Percentiles rank a stretch among this genome's conserved stretches.
Conservation (phyloP, 2,113 vertebrate species). For the Coreoperca whiteheadi region DNA sequence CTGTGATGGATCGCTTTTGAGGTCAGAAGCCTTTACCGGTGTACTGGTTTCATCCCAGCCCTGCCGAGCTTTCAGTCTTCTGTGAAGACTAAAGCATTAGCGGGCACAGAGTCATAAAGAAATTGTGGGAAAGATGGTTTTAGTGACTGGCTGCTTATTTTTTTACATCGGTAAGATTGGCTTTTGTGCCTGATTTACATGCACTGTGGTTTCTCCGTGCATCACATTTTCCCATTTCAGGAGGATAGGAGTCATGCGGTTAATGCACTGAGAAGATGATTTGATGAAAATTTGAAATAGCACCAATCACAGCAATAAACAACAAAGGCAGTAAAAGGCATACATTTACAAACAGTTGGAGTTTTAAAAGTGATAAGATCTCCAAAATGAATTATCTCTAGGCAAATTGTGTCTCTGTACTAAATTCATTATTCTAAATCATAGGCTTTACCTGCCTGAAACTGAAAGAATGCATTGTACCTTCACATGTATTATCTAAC, state of each 20-base stretch:
- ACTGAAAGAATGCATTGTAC: constrained; percentile 65
- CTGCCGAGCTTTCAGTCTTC: constrained; percentile 56
- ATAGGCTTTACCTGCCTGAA: constrained; percentile 45
- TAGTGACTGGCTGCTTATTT: constrained; percentile 30
- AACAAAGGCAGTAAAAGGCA: background rate
- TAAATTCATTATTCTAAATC: constrained; percentile 20
- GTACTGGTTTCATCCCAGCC: constrained; percentile 79
- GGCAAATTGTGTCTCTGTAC: background rate
- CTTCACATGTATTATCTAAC: constrained; percentile 48
- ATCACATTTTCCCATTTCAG: constrained; percentile 26
- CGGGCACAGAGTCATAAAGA: constrained; percentile 51
- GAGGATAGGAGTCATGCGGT: background rate
- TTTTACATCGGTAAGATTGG: constrained; percentile 1
- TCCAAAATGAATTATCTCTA: constrained; percentile 9
- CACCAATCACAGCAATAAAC: background rate
- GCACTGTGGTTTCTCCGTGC: constrained; percentile 16
- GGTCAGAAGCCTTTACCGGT: constrained; percentile 81
- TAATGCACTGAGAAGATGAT: background rate
- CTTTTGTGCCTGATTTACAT: constrained; percentile 39
- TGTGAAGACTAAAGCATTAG: constrained; percentile 69
- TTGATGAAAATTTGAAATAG: background rate
- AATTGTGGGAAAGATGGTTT: constrained; percentile 67
- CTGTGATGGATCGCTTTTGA: constrained; percentile 83
- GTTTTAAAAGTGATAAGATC: constrained; percentile 16
- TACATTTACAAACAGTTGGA: background rate